Evolutionary conservation across 2,797 vertebrate genomes (phyloP), one percentile per base, ranked within the genome.

Genomic region (Mormyrus proboscirostris): DNA sequence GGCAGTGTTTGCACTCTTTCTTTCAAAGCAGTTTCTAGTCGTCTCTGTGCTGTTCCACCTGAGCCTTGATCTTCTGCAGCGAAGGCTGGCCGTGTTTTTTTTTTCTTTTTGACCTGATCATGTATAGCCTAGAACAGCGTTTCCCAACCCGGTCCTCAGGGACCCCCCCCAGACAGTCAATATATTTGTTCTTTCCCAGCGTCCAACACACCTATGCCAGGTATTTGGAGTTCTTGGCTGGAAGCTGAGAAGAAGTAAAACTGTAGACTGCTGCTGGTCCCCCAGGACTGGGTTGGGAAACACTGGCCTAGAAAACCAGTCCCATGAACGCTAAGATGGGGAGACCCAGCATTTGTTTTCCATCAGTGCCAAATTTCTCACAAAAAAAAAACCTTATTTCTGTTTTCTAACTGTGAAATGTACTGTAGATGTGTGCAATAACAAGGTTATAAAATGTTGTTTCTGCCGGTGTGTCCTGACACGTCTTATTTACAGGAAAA

Each of bases 401-500:
- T 47, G 79, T 49, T 83, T 82, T 83, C 44, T 59, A 49, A 94
- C 92, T 93, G 93, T 94, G 92, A 93, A 93, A 91, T 93, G 91
- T 91, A 93, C 92, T 90, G 93, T 93, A 93, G 91, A 96, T 94
- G 94, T 92, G 93, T 92, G 94, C 95, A 95, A 94, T 95, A 95
- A 95, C 93, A 91, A 92, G 92, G 91, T 90, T 93, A 90, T 94
- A 90, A 95, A 93, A 94, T 92, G 53, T 88, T 85, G 76, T 92
- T 91, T 65, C 9, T 3, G 4, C 22, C 22, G 7, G 65, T 91
- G 90, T 91, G 90, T 91, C 89, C 88, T 89, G 89, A 89, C 84
- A 90, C 89, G 53, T 90, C 90, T 90, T 88, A 88, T 76, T 89
- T 41, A 50, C 90, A 90, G 94, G 92, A 86, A 89, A 83, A 88